phyloP scores from a whole-genome alignment of 2,888 invertebrate genomes.

The Brenthis ino region DNA sequence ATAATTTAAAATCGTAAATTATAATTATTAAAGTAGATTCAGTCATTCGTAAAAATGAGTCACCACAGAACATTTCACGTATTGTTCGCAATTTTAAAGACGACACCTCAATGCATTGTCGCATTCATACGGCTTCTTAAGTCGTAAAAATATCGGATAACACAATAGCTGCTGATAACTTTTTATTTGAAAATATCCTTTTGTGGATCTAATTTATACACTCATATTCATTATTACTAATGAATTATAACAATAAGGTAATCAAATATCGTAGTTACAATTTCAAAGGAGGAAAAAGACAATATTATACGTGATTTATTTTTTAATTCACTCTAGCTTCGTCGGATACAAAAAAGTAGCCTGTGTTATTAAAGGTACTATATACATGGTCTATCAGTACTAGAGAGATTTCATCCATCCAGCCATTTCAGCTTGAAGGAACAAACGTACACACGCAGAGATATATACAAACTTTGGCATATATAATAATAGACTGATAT shows the following conservation, averaged over 20 bases:
- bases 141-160: conserved; percentile 78
- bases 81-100: conserved; percentile 66
- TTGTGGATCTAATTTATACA: conserved; percentile 43
- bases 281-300: too few species aligned
- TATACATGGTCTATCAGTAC: too few species aligned
- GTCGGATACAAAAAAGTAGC: too few species aligned
- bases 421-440: too few species aligned
- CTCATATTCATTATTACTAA: conserved; percentile 35
- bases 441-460: too few species aligned
- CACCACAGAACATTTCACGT: conserved; percentile 56
- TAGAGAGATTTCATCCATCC: too few species aligned
- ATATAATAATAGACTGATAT: too few species aligned
- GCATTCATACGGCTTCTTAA: conserved; percentile 75
- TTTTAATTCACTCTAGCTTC: too few species aligned
- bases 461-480: too few species aligned
- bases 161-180: conserved; percentile 76
- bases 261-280: background rate
- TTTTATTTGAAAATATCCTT: conserved; percentile 61
- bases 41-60: conserved; percentile 46
- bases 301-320: too few species aligned
- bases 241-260: background rate
- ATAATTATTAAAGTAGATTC: conserved; percentile 21
- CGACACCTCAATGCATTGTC: conserved; percentile 71
- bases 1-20: conserved; percentile 24
- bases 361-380: too few species aligned